Evolutionary conservation across 2,888 invertebrate species (phyloP).

Genomic region (Odontocerum albicorne): DNA sequence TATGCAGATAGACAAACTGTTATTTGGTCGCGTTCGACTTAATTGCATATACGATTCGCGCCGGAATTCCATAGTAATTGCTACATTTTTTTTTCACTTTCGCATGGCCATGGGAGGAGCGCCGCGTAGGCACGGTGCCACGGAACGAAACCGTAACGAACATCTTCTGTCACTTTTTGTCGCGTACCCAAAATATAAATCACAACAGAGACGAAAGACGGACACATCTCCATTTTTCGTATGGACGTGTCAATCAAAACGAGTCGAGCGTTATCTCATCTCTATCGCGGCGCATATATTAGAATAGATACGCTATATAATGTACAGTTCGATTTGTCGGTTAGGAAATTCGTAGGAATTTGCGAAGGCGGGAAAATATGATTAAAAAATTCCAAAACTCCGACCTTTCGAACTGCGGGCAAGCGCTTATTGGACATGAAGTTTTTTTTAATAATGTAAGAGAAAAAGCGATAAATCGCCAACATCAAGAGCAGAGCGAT

Average conservation of each 20-base stretch:
- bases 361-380: background rate
- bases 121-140: constrained; percentile 11
- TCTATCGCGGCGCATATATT: no score
- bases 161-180: background rate
- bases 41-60: background rate
- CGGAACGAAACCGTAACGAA: background rate
- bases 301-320: background rate
- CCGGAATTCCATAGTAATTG: constrained; percentile 16
- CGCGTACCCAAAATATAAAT: background rate
- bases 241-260: background rate
- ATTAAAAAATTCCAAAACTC: constrained; percentile 2
- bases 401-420: constrained; percentile 15
- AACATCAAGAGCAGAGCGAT: no score
- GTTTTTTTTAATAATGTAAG: background rate
- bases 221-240: background rate
- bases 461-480: background rate
- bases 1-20: no score
- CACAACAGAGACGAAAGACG: background rate
- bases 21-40: background rate
- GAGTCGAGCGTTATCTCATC: background rate
- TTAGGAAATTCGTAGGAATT: background rate
- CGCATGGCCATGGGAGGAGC: constrained; percentile 1
- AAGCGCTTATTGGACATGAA: background rate
- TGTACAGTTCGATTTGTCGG: background rate
- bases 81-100: constrained; percentile 14